phyloP scores from a whole-genome alignment of 2,797 vertebrate species.

The Leucoraja ocellata region DNA sequence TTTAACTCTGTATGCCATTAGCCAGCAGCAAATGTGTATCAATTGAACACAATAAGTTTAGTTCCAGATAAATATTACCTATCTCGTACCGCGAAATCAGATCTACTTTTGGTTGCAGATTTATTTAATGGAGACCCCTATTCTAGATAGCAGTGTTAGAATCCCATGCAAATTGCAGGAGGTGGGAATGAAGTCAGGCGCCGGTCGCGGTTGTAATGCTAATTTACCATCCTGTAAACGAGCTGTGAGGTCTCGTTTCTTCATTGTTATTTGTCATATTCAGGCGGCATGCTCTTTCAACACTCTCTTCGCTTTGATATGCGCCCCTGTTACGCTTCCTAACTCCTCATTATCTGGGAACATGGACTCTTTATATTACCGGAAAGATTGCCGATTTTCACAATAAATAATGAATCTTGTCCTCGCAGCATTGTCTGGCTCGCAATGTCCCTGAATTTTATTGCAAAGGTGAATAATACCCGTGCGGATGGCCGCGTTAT shows the following conservation, averaged over 20 bases:
- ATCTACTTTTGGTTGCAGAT: background rate
- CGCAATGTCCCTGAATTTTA: slow-evolving; percentile 61
- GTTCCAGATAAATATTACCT: no score
- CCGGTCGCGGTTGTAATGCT: slow-evolving; percentile 65
- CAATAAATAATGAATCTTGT: slow-evolving; percentile 64
- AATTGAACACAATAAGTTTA: no score
- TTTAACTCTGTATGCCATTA: no score
- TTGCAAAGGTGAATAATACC: slow-evolving; percentile 50
- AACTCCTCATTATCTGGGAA: slow-evolving; percentile 56
- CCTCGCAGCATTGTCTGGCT: slow-evolving; percentile 59
- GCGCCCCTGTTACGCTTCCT: slow-evolving; percentile 65
- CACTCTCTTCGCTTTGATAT: slow-evolving; percentile 84
- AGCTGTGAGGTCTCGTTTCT: slow-evolving; percentile 63
- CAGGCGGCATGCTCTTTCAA: slow-evolving; percentile 71
- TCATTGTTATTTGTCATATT: slow-evolving; percentile 77
- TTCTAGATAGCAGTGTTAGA: slow-evolving; percentile 12
- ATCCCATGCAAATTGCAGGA: slow-evolving; percentile 20
- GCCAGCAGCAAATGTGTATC: no score
- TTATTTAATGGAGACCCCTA: background rate
- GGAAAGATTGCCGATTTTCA: slow-evolving; percentile 73
- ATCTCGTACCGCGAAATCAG: background rate
- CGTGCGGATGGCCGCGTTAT: slow-evolving; percentile 43
- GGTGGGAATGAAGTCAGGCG: slow-evolving; percentile 57
- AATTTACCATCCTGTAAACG: slow-evolving; percentile 67
- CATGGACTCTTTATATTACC: slow-evolving; percentile 62